Evolutionary conservation across 2,797 vertebrate species (phyloP).

Genomic region (Siniperca obscura): DNA sequence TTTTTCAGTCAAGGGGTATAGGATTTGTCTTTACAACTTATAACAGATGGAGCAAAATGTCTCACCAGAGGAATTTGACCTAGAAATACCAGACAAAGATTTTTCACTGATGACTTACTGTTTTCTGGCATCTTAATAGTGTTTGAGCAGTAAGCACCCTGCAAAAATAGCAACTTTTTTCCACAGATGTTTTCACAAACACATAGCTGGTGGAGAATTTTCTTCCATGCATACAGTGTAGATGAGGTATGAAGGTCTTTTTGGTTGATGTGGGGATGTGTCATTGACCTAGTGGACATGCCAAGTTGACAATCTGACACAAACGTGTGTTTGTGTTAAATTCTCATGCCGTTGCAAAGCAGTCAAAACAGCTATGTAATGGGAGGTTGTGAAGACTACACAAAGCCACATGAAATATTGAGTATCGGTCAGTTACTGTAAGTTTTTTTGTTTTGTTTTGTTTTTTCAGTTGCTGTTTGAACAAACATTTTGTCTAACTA

Average conservation of each 20-base stretch:
- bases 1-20: neutral
- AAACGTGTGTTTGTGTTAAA: constrained; percentile 43
- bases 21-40: constrained; percentile 31
- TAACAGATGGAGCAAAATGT: constrained; percentile 31
- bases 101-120: constrained; percentile 30
- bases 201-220: neutral
- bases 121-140: constrained; percentile 20
- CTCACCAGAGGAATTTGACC: constrained; percentile 54
- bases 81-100: constrained; percentile 54
- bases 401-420: neutral
- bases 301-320: constrained; percentile 47
- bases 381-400: neutral
- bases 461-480: constrained; percentile 8
- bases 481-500: neutral
- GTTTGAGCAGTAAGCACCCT: constrained; percentile 19
- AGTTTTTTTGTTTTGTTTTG: neutral
- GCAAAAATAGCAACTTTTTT: neutral
- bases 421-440: constrained; percentile 5
- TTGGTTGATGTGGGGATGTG: constrained; percentile 5
- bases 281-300: constrained; percentile 22
- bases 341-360: neutral
- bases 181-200: neutral
- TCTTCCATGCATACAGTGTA: neutral
- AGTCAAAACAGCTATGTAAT: constrained; percentile 1
- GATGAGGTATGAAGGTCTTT: constrained; percentile 21